A percentile compares a stretch with the other conserved stretches of the same genome.
phyloP scores from a whole-genome alignment of 2,797 vertebrate genomes.

The Cyprinella venusta region DNA sequence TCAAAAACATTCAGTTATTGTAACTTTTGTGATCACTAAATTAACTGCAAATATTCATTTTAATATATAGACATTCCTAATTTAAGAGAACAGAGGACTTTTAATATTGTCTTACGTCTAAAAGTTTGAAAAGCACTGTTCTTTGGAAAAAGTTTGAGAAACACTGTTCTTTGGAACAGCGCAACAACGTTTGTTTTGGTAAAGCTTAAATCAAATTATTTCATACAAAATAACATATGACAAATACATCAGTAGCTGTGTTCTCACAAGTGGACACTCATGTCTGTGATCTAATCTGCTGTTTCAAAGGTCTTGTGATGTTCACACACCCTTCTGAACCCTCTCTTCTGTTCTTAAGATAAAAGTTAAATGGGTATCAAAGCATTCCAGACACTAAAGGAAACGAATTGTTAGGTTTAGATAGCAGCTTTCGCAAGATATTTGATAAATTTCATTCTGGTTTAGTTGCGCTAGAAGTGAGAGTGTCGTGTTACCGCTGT shows the following conservation, averaged over 20 bases:
- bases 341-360: slow-evolving; percentile 2
- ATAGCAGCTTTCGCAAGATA: neutral
- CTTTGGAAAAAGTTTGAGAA: neutral
- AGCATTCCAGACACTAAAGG: slow-evolving; percentile 6
- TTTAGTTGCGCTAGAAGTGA: neutral
- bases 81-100: too few species aligned
- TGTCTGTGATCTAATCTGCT: slow-evolving; percentile 10
- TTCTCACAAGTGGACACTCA: slow-evolving; percentile 7
- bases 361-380: slow-evolving; percentile 10
- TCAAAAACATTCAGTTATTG: neutral
- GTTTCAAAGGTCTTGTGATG: slow-evolving; percentile 1
- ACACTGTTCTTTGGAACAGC: too few species aligned
- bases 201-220: neutral
- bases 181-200: neutral
- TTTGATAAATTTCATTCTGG: neutral
- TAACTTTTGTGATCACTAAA: neutral
- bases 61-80: neutral
- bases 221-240: neutral
- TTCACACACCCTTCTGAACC: neutral
- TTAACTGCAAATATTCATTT: neutral
- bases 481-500: slow-evolving; percentile 3
- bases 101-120: neutral
- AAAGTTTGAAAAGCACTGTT: neutral
- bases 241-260: neutral
- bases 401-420: neutral